Evolutionary conservation across 2,113 vertebrate genomes (phyloP), one percentile per base, ranked within the genome.

Genomic region (Microcebus griseorufus): DNA sequence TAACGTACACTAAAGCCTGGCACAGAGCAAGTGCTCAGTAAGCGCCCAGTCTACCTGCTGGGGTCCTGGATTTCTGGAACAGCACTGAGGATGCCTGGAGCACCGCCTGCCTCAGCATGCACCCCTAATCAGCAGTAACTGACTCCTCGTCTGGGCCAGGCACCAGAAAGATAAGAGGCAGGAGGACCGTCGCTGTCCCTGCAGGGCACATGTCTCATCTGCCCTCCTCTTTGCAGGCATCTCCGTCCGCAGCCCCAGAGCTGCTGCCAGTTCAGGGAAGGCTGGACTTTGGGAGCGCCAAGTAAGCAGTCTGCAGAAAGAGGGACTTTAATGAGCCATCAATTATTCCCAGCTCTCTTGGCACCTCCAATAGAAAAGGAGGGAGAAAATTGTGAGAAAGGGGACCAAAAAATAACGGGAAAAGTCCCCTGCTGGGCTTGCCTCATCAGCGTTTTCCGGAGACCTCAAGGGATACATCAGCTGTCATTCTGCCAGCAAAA

Each of bases 401-500:
- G 92, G 96, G 96, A 86, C 94, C 58, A 86, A 98, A 69, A 92
- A 97, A 83, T 23, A 70, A 97, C 42, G 98, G 97, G 98, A 92
- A 96, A 88, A 95, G 97, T 62, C 95, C 97, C 88, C 98, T 97
- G 97, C 98, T 98, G 98, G 39, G 53, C 97, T 94, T 97, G 98
- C 98, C 98, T 98, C 90, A 22, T 97, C 98, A 99, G 97, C 98
- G 97, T 98, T 98, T 98, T 98, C 97, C 94, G 98, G 97, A 94
- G 97, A 97, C 94, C 99, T 98, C 98, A 37, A 98, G 98, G 98
- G 99, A 98, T 95, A 98, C 98, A 99, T 99, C 98, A 99, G 98
- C 98, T 99, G 99, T 98, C 99, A 99, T 97, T 97, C 97, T 98
- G 98, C 98, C 98, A 98, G 98, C 98, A 98, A 99, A 99, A 98